Evolutionary conservation across 2,888 invertebrate species (phyloP).

Genomic region (Leptarthrus brevirostris): DNA sequence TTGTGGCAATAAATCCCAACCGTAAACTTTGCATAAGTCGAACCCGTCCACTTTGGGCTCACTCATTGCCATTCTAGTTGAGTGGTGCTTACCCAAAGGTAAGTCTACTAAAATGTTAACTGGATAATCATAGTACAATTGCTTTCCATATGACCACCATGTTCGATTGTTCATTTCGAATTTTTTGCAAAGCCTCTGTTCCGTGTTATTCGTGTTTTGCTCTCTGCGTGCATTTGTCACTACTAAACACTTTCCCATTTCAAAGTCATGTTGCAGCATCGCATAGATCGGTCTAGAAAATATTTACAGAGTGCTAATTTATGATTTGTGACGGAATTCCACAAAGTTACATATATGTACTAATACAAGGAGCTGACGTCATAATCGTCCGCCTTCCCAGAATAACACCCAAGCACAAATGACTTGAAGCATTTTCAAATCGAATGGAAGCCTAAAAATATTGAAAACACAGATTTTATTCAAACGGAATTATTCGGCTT

Average conservation of each 20-base stretch:
- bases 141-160: conserved; percentile 13
- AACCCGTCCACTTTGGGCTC: not conserved
- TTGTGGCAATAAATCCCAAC: not conserved
- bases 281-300: conserved; percentile 6
- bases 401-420: conserved; percentile 5
- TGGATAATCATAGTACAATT: not conserved
- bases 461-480: no score
- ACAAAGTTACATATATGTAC: not conserved
- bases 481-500: no score
- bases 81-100: not conserved
- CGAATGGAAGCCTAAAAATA: conserved; percentile 12
- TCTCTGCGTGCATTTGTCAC: not conserved
- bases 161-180: not conserved
- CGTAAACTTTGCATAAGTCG: conserved; percentile 1
- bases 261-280: not conserved
- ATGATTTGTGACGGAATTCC: no score
- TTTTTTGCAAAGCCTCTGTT: not conserved
- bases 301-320: no score
- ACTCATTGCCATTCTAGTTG: not conserved
- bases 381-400: conserved; percentile 19
- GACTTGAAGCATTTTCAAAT: not conserved
- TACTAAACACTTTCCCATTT: not conserved
- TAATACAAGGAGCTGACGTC: conserved; percentile 17
- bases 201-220: no score
- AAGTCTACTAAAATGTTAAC: conserved; percentile 5